A percentile compares a stretch with the other conserved stretches of the same genome.
Conservation (phyloP, 1,140 invertebrate species). For the Aradophagus sp. region DNA sequence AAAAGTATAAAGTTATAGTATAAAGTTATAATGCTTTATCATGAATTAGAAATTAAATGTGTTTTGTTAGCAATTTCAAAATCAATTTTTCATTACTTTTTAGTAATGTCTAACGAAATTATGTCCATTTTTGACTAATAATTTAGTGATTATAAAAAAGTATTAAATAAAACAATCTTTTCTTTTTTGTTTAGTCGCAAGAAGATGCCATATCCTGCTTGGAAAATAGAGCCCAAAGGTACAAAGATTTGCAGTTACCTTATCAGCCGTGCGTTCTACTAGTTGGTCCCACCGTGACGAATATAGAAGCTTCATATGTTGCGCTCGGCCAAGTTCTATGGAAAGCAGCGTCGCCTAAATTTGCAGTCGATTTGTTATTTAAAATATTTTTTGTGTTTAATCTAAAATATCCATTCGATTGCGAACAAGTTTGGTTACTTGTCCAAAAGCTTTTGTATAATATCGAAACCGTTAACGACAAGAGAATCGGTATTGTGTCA, state of each 20-base stretch:
- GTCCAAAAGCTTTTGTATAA: slow-evolving; percentile 44
- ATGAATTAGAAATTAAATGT: too few species aligned
- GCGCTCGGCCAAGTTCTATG: slow-evolving; percentile 24
- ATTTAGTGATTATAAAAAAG: too few species aligned
- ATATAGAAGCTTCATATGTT: slow-evolving; percentile 35
- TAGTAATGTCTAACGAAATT: too few species aligned
- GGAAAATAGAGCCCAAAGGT: slow-evolving; percentile 37
- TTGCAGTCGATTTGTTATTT: slow-evolving; percentile 35
- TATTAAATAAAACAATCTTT: slow-evolving; percentile 5
- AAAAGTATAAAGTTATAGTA: too few species aligned
- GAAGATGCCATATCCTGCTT: slow-evolving; percentile 24
- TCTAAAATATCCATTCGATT: slow-evolving; percentile 49
- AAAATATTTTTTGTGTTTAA: slow-evolving; percentile 40
- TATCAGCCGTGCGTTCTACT: slow-evolving; percentile 42
- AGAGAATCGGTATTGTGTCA: slow-evolving; percentile 49
- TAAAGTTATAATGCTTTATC: too few species aligned
- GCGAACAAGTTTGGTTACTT: slow-evolving; percentile 50
- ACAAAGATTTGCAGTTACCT: slow-evolving; percentile 32
- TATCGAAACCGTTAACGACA: slow-evolving; percentile 44
- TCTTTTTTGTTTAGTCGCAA: slow-evolving; percentile 27
- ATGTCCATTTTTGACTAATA: not conserved
- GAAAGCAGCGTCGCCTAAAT: slow-evolving; percentile 10
- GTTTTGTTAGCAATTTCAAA: too few species aligned
- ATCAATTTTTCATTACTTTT: too few species aligned
- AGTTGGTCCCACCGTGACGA: slow-evolving; percentile 18